These are phyloP conservation scores for Plebejus melissa DNA, from an alignment of 2,888 invertebrate genomes.

Conservation along the genomic window DNA sequence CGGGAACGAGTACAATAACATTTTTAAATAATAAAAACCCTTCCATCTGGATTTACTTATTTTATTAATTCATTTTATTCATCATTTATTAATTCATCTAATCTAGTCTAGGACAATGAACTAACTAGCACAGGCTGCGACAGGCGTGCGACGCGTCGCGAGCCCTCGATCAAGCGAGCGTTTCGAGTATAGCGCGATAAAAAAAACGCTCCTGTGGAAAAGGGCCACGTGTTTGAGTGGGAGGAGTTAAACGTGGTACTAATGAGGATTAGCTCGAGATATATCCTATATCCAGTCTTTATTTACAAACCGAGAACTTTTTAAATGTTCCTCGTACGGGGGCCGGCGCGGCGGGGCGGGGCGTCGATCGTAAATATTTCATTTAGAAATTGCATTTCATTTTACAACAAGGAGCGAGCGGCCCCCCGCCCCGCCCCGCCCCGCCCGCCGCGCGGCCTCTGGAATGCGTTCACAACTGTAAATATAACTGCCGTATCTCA, in stretches of 20 bases:
- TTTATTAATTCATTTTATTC: too few species aligned
- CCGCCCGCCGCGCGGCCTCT: conserved; percentile 40
- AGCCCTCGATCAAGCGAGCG: background rate
- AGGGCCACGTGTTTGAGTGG: background rate
- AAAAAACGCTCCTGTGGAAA: too few species aligned
- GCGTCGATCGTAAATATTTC: background rate
- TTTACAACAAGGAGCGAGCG: background rate
- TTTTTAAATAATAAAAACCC: background rate
- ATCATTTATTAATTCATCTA: conserved; percentile 14
- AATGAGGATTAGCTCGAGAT: conserved; percentile 9
- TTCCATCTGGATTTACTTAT: conserved; percentile 9
- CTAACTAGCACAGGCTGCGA: background rate
- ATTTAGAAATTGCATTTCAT: conserved; percentile 15
- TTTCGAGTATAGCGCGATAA: too few species aligned
- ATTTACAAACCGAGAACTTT: conserved; percentile 27
- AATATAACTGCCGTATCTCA: conserved; percentile 41
- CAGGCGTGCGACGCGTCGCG: background rate
- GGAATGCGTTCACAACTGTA: conserved; percentile 53
- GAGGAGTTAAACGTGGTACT: conserved; percentile 1
- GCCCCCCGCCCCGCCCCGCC: background rate
- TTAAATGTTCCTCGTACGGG: conserved; percentile 24
- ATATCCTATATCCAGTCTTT: conserved; percentile 26
- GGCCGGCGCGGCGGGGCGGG: conserved; percentile 3
- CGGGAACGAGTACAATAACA: background rate
- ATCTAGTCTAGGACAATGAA: conserved; percentile 13